A percentile compares a stretch with the other conserved stretches of the same genome.
Evolutionary conservation across 2,113 vertebrate genomes (phyloP).

Genomic region (Pelobates fuscus): DNA sequence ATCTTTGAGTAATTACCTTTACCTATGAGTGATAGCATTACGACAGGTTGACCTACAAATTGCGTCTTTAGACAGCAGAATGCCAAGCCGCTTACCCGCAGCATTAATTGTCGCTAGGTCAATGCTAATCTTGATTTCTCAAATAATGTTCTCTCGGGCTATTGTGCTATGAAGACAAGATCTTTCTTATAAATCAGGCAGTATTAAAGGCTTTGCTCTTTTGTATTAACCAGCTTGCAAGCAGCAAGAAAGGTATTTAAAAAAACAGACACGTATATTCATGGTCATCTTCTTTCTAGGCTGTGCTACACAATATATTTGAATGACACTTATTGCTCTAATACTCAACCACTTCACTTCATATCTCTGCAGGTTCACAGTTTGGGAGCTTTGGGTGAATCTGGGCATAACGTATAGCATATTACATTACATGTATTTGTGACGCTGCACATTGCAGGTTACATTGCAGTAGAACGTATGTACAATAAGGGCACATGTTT

Average conservation of each 20-base stretch:
- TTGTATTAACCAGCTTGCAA: slow-evolving; percentile 13
- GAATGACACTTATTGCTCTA: no score
- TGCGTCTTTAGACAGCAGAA: neutral
- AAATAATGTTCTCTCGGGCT: neutral
- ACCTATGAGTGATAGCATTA: slow-evolving; percentile 5
- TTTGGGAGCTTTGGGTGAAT: no score
- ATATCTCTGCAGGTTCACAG: no score
- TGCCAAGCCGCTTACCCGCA: neutral
- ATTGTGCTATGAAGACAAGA: neutral
- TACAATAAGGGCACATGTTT: no score
- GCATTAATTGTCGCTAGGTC: slow-evolving; percentile 40
- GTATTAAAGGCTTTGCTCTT: slow-evolving; percentile 10
- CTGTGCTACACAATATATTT: neutral
- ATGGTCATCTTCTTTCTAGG: neutral
- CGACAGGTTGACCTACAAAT: neutral
- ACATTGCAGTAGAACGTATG: no score
- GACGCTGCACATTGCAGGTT: no score
- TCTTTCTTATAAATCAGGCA: neutral
- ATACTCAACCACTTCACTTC: no score
- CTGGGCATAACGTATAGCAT: no score
- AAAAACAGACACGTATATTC: neutral
- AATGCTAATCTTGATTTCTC: neutral
- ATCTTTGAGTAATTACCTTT: slow-evolving; percentile 1
- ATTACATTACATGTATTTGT: no score
- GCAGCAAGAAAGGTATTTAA: neutral